Evolutionary conservation across 2,113 vertebrate species (phyloP).

Genomic region (Hemibagrus wyckioides): DNA sequence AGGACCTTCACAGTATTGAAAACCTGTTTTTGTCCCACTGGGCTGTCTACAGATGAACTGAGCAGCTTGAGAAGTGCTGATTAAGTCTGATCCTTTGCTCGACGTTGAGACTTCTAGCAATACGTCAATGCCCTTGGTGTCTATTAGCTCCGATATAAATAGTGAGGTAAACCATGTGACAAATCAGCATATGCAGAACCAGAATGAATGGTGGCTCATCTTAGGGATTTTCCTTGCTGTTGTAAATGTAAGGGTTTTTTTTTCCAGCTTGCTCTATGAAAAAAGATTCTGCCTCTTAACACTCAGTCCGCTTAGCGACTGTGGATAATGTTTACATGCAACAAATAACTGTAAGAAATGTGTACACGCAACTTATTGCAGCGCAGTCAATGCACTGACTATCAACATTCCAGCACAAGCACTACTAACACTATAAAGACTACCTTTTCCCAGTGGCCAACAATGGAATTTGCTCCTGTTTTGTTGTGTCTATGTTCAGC

Average conservation of each 20-base stretch:
- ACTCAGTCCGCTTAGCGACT: background rate
- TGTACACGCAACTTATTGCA: background rate
- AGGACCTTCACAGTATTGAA: slow-evolving; percentile 50
- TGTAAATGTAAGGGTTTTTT: background rate
- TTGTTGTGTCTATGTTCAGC: too few relatives aligned
- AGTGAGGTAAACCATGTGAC: background rate
- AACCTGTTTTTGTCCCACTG: slow-evolving; percentile 47
- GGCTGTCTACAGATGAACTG: slow-evolving; percentile 48
- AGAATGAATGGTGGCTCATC: background rate
- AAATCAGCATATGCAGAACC: background rate
- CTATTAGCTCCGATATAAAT: slow-evolving; percentile 14
- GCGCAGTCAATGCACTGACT: background rate
- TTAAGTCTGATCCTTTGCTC: slow-evolving; percentile 36
- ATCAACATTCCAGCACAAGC: background rate
- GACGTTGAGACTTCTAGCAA: background rate
- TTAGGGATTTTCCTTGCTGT: background rate
- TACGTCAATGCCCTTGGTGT: slow-evolving; percentile 19
- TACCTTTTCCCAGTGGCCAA: too few relatives aligned
- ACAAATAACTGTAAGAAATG: background rate
- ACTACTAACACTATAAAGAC: too few relatives aligned
- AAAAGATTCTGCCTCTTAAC: background rate
- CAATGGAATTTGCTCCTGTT: too few relatives aligned
- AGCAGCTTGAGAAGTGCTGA: slow-evolving; percentile 51
- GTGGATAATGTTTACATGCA: background rate
- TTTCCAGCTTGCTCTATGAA: too few relatives aligned